Conservation (phyloP, 1,140 invertebrate species). For the Dufourea novaeangliae region DNA sequence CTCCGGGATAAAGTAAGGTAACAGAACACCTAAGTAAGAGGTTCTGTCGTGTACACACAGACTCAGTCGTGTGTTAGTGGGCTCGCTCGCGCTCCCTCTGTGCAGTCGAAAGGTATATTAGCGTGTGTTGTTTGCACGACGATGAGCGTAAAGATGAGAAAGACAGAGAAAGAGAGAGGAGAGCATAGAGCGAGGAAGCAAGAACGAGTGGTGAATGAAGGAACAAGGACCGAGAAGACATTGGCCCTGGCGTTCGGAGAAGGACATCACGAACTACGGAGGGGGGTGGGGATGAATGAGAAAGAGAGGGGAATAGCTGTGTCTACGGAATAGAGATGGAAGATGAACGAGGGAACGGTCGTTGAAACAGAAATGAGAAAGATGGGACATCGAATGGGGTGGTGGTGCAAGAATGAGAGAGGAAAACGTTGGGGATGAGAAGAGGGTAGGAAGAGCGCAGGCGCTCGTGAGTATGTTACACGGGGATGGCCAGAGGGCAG, state of each 20-base stretch:
- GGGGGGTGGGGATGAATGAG: slow-evolving; percentile 29
- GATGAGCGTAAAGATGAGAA: slow-evolving; percentile 46
- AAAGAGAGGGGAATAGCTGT: background rate
- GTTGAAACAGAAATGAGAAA: slow-evolving; percentile 49
- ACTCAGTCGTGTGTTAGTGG: background rate
- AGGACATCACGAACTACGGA: slow-evolving; percentile 36
- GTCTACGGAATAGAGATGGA: slow-evolving; percentile 19
- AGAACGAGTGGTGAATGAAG: background rate
- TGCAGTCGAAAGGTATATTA: slow-evolving; percentile 48
- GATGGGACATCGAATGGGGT: slow-evolving; percentile 44
- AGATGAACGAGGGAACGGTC: slow-evolving; percentile 26
- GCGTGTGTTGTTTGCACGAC: slow-evolving; percentile 49
- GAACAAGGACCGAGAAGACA: background rate
- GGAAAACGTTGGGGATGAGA: slow-evolving; percentile 24
- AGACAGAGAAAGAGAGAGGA: slow-evolving; percentile 10
- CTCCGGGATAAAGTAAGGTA: slow-evolving; percentile 66
- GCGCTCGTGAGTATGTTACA: slow-evolving; percentile 72
- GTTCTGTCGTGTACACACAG: slow-evolving; percentile 47
- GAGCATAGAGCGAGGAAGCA: background rate
- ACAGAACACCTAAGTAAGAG: slow-evolving; percentile 71
- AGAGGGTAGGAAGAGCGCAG: slow-evolving; percentile 38
- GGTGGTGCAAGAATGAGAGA: slow-evolving; percentile 15
- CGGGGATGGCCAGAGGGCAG: slow-evolving; percentile 81
- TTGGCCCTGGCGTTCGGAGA: background rate
- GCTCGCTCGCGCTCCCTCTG: background rate